These are phyloP conservation scores for Tryphoninae sp. DNA, from an alignment of 2,888 invertebrate species.

Conservation along the genomic window DNA sequence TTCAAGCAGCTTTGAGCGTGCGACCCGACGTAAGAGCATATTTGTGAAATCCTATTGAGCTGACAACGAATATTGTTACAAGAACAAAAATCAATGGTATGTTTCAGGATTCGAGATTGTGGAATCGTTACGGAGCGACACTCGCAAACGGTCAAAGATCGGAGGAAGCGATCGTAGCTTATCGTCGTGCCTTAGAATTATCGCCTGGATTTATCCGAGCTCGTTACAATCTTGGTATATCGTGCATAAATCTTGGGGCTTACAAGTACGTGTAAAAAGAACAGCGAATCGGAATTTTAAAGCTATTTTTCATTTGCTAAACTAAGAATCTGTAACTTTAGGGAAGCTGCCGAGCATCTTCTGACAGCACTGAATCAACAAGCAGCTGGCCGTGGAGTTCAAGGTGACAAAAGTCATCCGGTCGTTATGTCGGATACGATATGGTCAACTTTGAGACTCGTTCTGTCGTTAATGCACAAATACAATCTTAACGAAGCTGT, in stretches of 20 bases:
- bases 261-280: constrained; percentile 83
- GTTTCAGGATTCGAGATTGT: constrained; percentile 92
- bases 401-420: constrained; percentile 80
- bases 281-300: background rate
- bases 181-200: constrained; percentile 93
- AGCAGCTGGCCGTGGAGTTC: constrained; percentile 86
- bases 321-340: constrained; percentile 75
- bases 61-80: background rate
- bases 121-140: constrained; percentile 99
- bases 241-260: constrained; percentile 97
- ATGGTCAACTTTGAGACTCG: constrained; percentile 96
- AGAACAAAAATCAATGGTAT: background rate
- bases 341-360: constrained; percentile 97
- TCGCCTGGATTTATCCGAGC: constrained; percentile 98
- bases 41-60: background rate
- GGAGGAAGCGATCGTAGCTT: constrained; percentile 98
- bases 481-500: constrained; percentile 83
- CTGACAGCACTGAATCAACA: constrained; percentile 96
- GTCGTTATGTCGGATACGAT: constrained; percentile 93
- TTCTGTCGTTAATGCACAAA: constrained; percentile 89
- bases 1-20: constrained; percentile 93
- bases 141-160: constrained; percentile 97
- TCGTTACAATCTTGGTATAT: constrained; percentile 98
- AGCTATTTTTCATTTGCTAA: background rate
- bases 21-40: constrained; percentile 85